These are phyloP conservation scores for Erebia palarica DNA, from an alignment of 2,888 invertebrate species.

Conservation along the genomic window DNA sequence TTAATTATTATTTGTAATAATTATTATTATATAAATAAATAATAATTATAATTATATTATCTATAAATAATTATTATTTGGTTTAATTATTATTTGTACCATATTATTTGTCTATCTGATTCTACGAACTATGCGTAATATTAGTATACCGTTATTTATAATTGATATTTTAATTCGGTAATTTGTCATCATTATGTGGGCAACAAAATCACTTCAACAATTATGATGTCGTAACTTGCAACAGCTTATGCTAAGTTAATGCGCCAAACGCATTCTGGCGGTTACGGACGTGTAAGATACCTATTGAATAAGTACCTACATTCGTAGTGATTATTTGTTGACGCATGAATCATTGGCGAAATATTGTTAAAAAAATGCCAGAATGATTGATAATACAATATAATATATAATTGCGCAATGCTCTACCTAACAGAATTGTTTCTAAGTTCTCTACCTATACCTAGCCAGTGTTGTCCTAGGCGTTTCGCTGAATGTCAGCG, in stretches of 20 bases:
- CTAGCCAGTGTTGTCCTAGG: not conserved
- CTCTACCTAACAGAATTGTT: not conserved
- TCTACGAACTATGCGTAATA: not conserved
- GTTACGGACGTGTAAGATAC: constrained; percentile 42
- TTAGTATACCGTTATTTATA: constrained; percentile 44
- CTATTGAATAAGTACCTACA: constrained; percentile 36
- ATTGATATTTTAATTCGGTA: constrained; percentile 37
- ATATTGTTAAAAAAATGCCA: constrained; percentile 54
- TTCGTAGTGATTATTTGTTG: constrained; percentile 56
- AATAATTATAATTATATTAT: too few species aligned
- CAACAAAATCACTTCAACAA: constrained; percentile 37
- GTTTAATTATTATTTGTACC: too few species aligned
- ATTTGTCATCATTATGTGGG: constrained; percentile 29
- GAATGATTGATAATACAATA: constrained; percentile 57
- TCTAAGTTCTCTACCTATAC: not conserved
- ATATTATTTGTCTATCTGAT: too few species aligned
- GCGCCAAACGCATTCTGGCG: constrained; percentile 53
- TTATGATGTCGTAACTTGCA: constrained; percentile 40
- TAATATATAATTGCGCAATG: constrained; percentile 16
- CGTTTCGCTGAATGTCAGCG: too few species aligned
- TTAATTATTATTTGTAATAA: too few species aligned
- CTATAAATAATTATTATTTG: too few species aligned
- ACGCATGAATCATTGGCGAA: constrained; percentile 63
- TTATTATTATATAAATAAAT: too few species aligned
- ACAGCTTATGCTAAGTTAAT: constrained; percentile 46